Evolutionary conservation across 2,113 vertebrate species (phyloP).

Genomic region (Oryzias melastigma): DNA sequence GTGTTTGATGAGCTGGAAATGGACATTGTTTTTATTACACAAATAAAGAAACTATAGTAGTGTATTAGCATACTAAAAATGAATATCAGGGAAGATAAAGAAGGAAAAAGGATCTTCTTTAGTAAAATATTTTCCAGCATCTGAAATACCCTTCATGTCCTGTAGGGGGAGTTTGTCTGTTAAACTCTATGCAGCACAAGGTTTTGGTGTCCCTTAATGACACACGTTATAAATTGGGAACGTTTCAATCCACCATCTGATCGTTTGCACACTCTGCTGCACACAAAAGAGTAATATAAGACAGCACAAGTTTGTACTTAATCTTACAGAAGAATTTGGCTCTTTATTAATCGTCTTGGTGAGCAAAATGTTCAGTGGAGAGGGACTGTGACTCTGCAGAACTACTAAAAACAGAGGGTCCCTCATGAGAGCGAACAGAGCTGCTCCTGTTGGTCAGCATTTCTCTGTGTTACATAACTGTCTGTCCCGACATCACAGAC

Average conservation of each 20-base stretch:
- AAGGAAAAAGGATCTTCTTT: neutral
- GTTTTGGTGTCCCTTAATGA: constrained; percentile 9
- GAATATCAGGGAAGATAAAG: neutral
- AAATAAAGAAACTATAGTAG: no score
- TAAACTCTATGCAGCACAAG: constrained; percentile 7
- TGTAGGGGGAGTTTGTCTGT: constrained; percentile 41
- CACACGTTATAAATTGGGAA: neutral
- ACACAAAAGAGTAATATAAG: constrained; percentile 44
- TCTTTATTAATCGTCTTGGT: neutral
- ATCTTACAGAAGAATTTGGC: neutral
- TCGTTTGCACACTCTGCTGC: constrained; percentile 53
- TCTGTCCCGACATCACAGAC: constrained; percentile 46
- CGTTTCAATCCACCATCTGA: constrained; percentile 5
- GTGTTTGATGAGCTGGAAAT: no score
- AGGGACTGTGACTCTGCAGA: constrained; percentile 3
- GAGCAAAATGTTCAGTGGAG: neutral
- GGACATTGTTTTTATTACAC: no score
- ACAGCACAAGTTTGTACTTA: constrained; percentile 42
- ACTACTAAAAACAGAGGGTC: constrained; percentile 2
- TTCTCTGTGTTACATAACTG: constrained; percentile 53
- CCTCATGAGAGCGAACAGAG: constrained; percentile 5
- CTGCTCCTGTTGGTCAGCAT: constrained; percentile 45
- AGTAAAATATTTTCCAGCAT: neutral
- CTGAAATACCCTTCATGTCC: constrained; percentile 10
- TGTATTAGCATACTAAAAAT: no score